These are phyloP conservation scores for Monopis laevigella DNA, from an alignment of 2,888 invertebrate genomes.

Conservation along the genomic window DNA sequence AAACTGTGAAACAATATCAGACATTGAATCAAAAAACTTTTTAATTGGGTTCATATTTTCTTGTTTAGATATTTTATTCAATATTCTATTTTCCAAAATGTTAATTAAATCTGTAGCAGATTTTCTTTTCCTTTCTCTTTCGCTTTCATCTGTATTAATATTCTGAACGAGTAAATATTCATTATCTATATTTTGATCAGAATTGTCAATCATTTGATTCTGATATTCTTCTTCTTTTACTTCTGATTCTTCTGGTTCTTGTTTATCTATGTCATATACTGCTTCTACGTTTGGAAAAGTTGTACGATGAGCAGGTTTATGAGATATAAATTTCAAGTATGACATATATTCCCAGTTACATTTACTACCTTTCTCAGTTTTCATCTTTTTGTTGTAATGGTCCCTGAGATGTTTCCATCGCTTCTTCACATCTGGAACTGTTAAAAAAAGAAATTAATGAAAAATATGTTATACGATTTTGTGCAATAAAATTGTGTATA, in stretches of 20 bases:
- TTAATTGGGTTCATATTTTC: neutral
- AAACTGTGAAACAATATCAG: neutral
- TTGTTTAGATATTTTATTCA: neutral
- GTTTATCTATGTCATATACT: neutral
- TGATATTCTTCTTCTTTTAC: neutral
- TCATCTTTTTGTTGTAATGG: conserved; percentile 1
- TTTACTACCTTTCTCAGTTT: neutral
- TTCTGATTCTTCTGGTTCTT: neutral
- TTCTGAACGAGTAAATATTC: neutral
- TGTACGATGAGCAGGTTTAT: neutral
- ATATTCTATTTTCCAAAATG: neutral
- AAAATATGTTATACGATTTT: too few relatives aligned
- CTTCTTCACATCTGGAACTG: conserved; percentile 6
- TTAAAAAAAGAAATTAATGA: too few relatives aligned
- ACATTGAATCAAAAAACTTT: conserved; percentile 2
- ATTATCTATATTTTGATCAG: neutral
- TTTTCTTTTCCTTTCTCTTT: neutral
- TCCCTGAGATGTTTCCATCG: conserved; percentile 5
- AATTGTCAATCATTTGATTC: neutral
- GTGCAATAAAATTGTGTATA: too few relatives aligned
- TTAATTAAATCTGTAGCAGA: neutral
- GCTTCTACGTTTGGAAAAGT: neutral
- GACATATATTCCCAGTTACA: conserved; percentile 3
- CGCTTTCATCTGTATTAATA: neutral
- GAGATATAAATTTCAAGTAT: neutral